These are phyloP conservation scores for Pocillopora damicornis DNA, from an alignment of 64 coral and sea anemone species.

Conservation along the genomic window DNA sequence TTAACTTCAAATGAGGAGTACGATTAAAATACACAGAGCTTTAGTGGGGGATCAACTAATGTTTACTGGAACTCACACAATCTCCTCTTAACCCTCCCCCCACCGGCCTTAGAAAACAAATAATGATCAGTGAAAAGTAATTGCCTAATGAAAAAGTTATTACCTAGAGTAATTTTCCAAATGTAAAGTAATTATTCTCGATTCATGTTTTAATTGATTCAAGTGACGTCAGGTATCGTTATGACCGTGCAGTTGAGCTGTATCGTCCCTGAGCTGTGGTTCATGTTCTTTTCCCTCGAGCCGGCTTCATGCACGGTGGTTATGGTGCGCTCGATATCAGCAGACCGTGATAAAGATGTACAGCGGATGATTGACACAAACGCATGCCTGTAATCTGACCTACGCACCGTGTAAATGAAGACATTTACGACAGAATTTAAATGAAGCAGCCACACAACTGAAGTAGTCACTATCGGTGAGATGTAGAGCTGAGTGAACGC, in stretches of 20 bases:
- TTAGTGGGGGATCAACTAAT: too few relatives aligned
- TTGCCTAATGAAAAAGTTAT: too few relatives aligned
- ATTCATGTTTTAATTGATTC: not conserved
- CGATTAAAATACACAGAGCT: too few relatives aligned
- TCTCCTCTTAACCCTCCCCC: too few relatives aligned
- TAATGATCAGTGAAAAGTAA: too few relatives aligned
- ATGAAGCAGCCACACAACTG: constrained; percentile 50
- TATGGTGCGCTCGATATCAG: not conserved
- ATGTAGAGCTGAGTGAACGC: constrained; percentile 16
- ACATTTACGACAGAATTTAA: constrained; percentile 50
- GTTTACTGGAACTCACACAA: too few relatives aligned
- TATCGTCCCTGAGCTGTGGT: not conserved
- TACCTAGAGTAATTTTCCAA: too few relatives aligned
- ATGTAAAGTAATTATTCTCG: too few relatives aligned
- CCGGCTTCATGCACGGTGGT: not conserved
- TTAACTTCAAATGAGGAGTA: too few relatives aligned
- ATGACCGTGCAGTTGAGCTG: too few relatives aligned
- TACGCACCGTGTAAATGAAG: constrained; percentile 46
- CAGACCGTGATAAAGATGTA: not conserved
- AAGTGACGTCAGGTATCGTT: not conserved
- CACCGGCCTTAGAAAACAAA: too few relatives aligned
- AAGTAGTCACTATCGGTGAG: constrained; percentile 13
- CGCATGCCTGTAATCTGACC: constrained; percentile 42
- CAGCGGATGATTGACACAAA: constrained; percentile 38
- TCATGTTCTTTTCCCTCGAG: not conserved